Conservation (phyloP, 2,113 vertebrate genomes). For the Rhinopomastus cyanomelas region DNA sequence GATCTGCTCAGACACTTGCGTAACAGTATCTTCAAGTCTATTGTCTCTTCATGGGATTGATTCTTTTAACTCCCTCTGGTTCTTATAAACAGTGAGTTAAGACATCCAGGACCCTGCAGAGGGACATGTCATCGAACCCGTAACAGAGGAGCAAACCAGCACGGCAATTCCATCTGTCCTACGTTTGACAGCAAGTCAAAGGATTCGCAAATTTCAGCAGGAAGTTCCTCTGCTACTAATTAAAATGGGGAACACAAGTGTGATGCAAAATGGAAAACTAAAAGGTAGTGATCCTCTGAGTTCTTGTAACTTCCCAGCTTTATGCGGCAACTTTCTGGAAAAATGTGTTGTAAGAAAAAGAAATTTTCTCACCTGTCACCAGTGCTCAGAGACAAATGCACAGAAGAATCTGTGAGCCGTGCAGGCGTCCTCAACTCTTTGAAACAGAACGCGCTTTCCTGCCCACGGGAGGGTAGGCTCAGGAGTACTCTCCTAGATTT, state of each 20-base stretch:
- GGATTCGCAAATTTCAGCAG: not conserved
- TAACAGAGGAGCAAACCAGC: not conserved
- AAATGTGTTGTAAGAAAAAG: not conserved
- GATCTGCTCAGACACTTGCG: not conserved
- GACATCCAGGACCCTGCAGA: not conserved
- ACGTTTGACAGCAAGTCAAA: not conserved
- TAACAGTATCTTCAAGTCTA: not conserved
- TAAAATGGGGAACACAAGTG: too few species aligned
- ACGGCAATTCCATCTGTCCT: not conserved
- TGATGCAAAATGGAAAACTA: not conserved
- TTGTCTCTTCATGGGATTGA: not conserved
- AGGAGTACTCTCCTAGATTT: not conserved
- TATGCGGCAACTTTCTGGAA: not conserved
- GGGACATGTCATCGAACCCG: not conserved
- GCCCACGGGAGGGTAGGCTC: not conserved
- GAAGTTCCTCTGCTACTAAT: not conserved
- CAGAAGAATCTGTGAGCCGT: not conserved
- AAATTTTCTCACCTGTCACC: not conserved
- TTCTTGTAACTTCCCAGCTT: not conserved
- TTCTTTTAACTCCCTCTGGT: not conserved
- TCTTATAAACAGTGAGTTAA: not conserved
- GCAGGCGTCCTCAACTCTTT: not conserved
- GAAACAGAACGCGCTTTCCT: not conserved
- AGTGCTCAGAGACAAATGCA: not conserved
- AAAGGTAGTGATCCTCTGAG: rapidly evolving